phyloP scores from a whole-genome alignment of 2,888 invertebrate species.

The Caenorhabditis parvicauda region DNA sequence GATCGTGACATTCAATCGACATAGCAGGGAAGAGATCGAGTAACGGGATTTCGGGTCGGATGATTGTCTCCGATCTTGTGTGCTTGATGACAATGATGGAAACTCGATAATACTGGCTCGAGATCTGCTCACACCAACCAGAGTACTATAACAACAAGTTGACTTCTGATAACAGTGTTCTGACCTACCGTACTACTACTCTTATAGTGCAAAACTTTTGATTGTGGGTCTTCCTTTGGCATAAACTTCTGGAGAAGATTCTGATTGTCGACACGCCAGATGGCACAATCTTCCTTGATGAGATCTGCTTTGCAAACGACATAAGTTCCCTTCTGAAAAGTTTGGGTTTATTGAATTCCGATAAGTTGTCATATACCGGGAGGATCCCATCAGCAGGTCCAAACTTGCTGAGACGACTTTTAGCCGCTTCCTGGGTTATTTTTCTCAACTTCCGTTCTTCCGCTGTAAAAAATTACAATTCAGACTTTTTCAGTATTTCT shows the following conservation, averaged over 20 bases:
- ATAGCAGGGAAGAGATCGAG: slow-evolving; percentile 53
- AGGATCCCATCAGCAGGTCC: slow-evolving; percentile 37
- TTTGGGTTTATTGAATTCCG: background rate
- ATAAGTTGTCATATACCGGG: slow-evolving; percentile 18
- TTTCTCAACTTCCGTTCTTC: too few relatives aligned
- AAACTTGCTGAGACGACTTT: slow-evolving; percentile 32
- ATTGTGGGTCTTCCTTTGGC: slow-evolving; percentile 24
- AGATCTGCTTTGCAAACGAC: slow-evolving; percentile 57
- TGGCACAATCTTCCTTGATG: slow-evolving; percentile 50
- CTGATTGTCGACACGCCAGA: slow-evolving; percentile 62
- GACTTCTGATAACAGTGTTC: background rate
- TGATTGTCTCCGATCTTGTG: slow-evolving; percentile 46
- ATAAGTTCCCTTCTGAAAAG: slow-evolving; percentile 57
- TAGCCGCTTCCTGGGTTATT: slow-evolving; percentile 14
- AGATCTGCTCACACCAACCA: slow-evolving; percentile 61
- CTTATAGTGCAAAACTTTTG: slow-evolving; percentile 31
- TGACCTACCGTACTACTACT: slow-evolving; percentile 45
- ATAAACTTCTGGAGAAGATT: slow-evolving; percentile 61
- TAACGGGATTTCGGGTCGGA: slow-evolving; percentile 51
- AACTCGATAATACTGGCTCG: slow-evolving; percentile 48
- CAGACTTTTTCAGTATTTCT: too few relatives aligned
- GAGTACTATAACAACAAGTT: slow-evolving; percentile 49
- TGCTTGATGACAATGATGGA: slow-evolving; percentile 37
- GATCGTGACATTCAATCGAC: slow-evolving; percentile 14
- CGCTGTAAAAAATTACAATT: too few relatives aligned